Conservation (phyloP, 2,113 vertebrate species). For the Tenebrosternarchus preto region DNA sequence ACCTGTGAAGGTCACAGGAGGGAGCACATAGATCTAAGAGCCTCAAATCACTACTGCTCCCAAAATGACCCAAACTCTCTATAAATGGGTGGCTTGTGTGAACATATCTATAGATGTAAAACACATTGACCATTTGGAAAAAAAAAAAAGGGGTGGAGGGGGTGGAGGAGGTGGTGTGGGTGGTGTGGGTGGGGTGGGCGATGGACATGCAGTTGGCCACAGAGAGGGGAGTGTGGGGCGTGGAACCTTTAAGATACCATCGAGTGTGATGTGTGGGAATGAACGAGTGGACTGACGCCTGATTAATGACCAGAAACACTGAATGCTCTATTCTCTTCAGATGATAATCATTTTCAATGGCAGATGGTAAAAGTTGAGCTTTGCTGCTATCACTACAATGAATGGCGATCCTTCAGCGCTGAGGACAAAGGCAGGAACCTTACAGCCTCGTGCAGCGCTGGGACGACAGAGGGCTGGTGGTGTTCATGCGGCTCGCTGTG, state of each 20-base stretch:
- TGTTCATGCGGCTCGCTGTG: conserved; percentile 37
- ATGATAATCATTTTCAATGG: conserved; percentile 64
- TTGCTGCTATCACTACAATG: conserved; percentile 51
- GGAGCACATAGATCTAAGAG: conserved; percentile 33
- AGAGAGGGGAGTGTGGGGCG: conserved; percentile 24
- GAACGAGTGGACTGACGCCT: conserved; percentile 56
- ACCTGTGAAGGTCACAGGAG: conserved; percentile 54
- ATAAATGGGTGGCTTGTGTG: conserved; percentile 27
- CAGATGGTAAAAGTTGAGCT: conserved; percentile 60
- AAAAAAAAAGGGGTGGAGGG: neutral
- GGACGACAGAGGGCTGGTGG: conserved; percentile 23
- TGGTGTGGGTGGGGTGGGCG: neutral
- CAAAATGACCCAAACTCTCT: conserved; percentile 1
- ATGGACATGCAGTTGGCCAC: conserved; percentile 34
- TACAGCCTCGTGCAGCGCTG: conserved; percentile 36
- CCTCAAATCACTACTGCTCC: conserved; percentile 29
- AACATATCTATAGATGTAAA: conserved; percentile 32
- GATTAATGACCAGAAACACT: conserved; percentile 63
- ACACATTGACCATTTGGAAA: neutral
- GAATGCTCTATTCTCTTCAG: conserved; percentile 59
- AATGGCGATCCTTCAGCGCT: conserved; percentile 55
- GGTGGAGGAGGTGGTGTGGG: too few species aligned
- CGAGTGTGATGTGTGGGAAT: conserved; percentile 58
- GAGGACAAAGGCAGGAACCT: conserved; percentile 53
- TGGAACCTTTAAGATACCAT: conserved; percentile 38